Evolutionary conservation across 2,888 invertebrate species (phyloP), one percentile per base, ranked within the genome.

Genomic region (Drosophila tanythrix): DNA sequence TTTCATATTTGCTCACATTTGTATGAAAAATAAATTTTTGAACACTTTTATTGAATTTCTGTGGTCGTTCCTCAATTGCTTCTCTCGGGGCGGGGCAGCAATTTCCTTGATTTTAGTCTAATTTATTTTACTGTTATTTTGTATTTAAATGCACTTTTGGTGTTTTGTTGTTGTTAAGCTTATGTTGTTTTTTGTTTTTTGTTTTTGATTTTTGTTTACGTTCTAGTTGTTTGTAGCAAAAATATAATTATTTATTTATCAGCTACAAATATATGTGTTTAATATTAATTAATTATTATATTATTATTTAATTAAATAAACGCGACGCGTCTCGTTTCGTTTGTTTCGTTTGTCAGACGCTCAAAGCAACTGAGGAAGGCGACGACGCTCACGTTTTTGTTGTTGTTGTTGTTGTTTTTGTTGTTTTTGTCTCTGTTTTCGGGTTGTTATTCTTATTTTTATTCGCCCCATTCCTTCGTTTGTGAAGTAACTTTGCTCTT

Each of bases 121-220:
- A 40, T 40, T 35, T 63, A 18, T 27, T 52, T 35, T 15, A 25
- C 33, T 56, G 18, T 33, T 33, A 33, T 48, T 65, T 40, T 52
- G 13, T 52, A 5, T 79, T 81, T 89, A 87, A 87, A 87, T 87
- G 87, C 87, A 87, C 87, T 87, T 85, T 83, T 76, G 86, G 86
- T 87, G 89, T 81, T 77, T 38, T 46, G 46, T 33, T 46, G 73
- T 48, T 57, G 27, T 27, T 58, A 53, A 27, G 50, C 46, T 46
- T 50, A 27, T 50, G 50, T 50, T 55, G 25, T 51, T 50, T 21
- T 21, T 46, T 43, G 25, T 63, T 48, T 2, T 48, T 63, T 50
- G 2, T 31, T 40, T 15, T 36, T 6, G 33, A 33, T 60, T 76
- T 51, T 56, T 33, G 58, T 51, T 69, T 62, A 56, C 52, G 43